Evolutionary conservation across 2,888 invertebrate species (phyloP).

Genomic region (Achlya flavicornis): DNA sequence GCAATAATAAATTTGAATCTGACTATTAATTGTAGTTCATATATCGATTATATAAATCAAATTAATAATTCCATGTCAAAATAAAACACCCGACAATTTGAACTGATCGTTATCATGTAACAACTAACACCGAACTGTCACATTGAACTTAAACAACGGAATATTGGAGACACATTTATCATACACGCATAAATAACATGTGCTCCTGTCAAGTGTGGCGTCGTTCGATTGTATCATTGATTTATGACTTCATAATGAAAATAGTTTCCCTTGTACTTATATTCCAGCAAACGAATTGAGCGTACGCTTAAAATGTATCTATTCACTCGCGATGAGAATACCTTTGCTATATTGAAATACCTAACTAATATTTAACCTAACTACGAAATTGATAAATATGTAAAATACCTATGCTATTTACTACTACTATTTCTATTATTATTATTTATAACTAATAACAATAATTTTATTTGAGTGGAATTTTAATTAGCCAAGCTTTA

Average conservation of each 20-base stretch:
- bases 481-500: too few relatives aligned
- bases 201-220: conserved; percentile 68
- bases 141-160: conserved; percentile 37
- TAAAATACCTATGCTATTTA: too few relatives aligned
- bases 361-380: conserved; percentile 18
- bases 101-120: conserved; percentile 33
- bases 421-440: too few relatives aligned
- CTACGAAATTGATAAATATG: conserved; percentile 32
- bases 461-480: too few relatives aligned
- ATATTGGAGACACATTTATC: conserved; percentile 62
- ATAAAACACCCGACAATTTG: conserved; percentile 19
- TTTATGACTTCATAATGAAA: conserved; percentile 79
- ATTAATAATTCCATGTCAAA: too few relatives aligned
- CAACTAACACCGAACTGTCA: conserved; percentile 36
- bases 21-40: not conserved
- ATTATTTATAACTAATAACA: conserved; percentile 29
- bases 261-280: conserved; percentile 62
- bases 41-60: too few relatives aligned
- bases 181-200: conserved; percentile 70
- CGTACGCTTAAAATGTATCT: conserved; percentile 47
- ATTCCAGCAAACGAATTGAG: conserved; percentile 43
- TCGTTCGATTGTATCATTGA: conserved; percentile 75
- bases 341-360: conserved; percentile 55
- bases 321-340: conserved; percentile 47
- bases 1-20: not conserved